Percentiles rank a stretch among this genome's conserved stretches.
phyloP scores from a whole-genome alignment of 2,888 invertebrate species.

The Rhagophthalmus giganteus region DNA sequence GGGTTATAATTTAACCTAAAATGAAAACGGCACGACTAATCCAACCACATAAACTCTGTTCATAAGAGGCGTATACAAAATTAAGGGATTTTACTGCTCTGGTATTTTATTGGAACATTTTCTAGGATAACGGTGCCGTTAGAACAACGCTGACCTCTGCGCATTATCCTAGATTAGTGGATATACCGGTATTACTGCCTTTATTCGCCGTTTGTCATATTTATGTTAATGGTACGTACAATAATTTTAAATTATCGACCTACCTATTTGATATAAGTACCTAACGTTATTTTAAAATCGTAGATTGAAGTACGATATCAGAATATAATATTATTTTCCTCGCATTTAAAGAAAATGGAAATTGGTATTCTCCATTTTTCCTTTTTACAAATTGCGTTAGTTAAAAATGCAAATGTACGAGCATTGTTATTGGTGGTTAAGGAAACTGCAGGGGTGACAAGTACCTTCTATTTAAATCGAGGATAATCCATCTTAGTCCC shows the following conservation, averaged over 20 bases:
- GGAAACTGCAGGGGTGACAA: slow-evolving; percentile 17
- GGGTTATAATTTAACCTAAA: slow-evolving; percentile 5
- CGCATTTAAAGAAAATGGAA: no score
- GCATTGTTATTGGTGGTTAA: slow-evolving; percentile 19
- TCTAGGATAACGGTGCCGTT: slow-evolving; percentile 24
- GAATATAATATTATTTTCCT: no score
- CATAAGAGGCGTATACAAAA: slow-evolving; percentile 25
- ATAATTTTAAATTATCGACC: no score
- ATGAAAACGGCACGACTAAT: slow-evolving; percentile 18
- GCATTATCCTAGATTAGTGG: slow-evolving; percentile 22
- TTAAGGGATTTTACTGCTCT: slow-evolving; percentile 22
- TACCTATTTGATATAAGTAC: no score
- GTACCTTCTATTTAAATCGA: slow-evolving; percentile 9
- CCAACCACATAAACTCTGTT: slow-evolving; percentile 24
- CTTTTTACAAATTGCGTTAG: slow-evolving; percentile 12
- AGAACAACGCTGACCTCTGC: slow-evolving; percentile 21
- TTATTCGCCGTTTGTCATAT: no score
- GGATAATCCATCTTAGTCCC: slow-evolving; percentile 20
- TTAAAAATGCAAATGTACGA: slow-evolving; percentile 20
- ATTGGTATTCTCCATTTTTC: background rate
- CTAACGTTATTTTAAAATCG: no score
- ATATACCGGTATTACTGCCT: no score
- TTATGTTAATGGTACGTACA: no score
- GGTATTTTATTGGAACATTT: slow-evolving; percentile 24
- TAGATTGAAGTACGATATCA: no score